These are phyloP conservation scores for Falco concolor DNA, from an alignment of 2,797 vertebrate genomes.

Conservation along the genomic window DNA sequence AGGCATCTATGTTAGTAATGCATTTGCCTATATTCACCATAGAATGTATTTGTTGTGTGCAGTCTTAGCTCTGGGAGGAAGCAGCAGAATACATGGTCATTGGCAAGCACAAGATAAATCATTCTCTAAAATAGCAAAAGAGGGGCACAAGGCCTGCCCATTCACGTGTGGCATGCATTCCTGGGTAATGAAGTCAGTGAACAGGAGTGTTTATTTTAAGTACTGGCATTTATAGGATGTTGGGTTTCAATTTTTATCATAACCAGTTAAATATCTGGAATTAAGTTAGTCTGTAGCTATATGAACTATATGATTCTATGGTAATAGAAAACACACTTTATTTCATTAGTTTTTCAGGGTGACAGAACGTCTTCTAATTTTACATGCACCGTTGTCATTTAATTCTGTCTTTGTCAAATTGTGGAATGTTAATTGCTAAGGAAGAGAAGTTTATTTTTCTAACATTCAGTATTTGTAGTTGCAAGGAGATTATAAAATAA, in stretches of 20 bases:
- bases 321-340: neutral
- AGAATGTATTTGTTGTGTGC: neutral
- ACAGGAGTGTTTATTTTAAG: neutral
- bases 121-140: neutral
- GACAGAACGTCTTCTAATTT: neutral
- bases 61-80: neutral
- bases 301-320: neutral
- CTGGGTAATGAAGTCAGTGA: neutral
- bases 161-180: neutral
- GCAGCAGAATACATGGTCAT: neutral
- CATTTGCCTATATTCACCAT: accelerated
- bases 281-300: neutral
- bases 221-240: neutral
- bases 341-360: neutral
- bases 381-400: neutral
- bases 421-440: neutral
- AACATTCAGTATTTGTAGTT: neutral
- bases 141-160: neutral
- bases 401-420: slow-evolving; percentile 25
- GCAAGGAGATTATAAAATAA: neutral
- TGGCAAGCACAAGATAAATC: neutral
- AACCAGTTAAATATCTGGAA: neutral
- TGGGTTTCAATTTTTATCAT: neutral
- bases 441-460: neutral
- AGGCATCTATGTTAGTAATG: neutral